phyloP scores from a whole-genome alignment of 2,113 vertebrate species.

The Myxocyprinus asiaticus region DNA sequence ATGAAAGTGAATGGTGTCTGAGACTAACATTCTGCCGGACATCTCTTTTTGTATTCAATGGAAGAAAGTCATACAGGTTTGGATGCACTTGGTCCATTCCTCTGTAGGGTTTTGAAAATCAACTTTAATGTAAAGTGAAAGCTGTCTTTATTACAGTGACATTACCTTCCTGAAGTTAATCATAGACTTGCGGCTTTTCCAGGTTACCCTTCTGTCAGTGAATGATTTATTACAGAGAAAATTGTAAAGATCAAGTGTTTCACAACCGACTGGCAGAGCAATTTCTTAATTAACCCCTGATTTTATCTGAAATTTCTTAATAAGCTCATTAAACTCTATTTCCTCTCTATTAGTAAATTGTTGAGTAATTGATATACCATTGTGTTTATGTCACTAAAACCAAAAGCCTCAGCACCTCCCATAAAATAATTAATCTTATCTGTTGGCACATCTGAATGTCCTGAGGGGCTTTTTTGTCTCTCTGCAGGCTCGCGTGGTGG shows the following conservation, averaged over 20 bases:
- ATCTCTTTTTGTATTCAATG: no score
- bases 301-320: not conserved
- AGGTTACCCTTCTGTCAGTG: not conserved
- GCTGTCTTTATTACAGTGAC: not conserved
- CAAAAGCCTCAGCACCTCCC: not conserved
- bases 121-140: not conserved
- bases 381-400: not conserved
- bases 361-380: not conserved
- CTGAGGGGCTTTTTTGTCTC: constrained; percentile 25
- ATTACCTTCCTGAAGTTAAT: not conserved
- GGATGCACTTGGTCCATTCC: no score
- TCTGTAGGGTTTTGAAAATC: not conserved
- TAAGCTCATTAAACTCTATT: not conserved
- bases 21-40: no score
- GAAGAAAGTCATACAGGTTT: no score
- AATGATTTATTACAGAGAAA: constrained; percentile 5
- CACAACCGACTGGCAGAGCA: not conserved
- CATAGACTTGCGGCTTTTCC: not conserved
- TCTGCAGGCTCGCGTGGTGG: constrained; percentile 82
- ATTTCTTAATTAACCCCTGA: not conserved
- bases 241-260: constrained; percentile 10
- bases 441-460: not conserved
- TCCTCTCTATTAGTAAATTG: not conserved
- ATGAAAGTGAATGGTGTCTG: no score
- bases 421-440: not conserved